Evolutionary conservation across 2,888 invertebrate species (phyloP), one percentile per base, ranked within the genome.

Genomic region (Spodoptera littoralis): DNA sequence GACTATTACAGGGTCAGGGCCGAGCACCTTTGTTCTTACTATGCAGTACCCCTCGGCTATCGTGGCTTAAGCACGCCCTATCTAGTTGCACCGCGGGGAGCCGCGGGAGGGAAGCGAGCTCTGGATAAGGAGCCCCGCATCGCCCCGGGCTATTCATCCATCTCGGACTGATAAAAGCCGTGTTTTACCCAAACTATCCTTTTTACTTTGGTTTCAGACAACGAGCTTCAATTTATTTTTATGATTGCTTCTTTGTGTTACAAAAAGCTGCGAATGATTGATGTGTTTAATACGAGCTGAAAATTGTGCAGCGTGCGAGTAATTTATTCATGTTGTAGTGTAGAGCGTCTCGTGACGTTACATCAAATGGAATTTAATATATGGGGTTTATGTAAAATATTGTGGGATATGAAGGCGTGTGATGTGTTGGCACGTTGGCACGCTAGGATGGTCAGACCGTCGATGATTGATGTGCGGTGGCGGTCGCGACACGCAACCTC

Each of bases 361-460:
- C 72, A 76, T 82, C 77, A 80, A 79, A 76, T 77, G 87, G 88
- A 90, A 90, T 90, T 89, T 89, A 90, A 90, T 90, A 89, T 87
- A 84, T 89, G 82, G 81, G 82, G 80, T 84, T 84, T 86, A 85
- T 84, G 79, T 83, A 79, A 83, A 83, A 81, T 74, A 52, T 68
- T 65, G 69, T 67, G 51, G 67, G 59, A 69, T 72, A 76, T 76
- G 63, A 62, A 59, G 59, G 57, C 56, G 52, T 60, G 49, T 72
- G 65, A 59, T 62, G 54, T 65, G 72, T 54, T 50, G 66, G 62
- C 60, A 53, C 63, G 73, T 48, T 64, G 71, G 79, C 55, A 67
- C 51, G 70, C 54, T 51, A 54, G 50, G 63, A 68, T 65, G 55
- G 71, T 69, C 65, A 62, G 62, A 67, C 64, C 52, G 65, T 65